Evolutionary conservation across 2,888 invertebrate genomes (phyloP).

Genomic region (Leptinotarsa rubiginosa): DNA sequence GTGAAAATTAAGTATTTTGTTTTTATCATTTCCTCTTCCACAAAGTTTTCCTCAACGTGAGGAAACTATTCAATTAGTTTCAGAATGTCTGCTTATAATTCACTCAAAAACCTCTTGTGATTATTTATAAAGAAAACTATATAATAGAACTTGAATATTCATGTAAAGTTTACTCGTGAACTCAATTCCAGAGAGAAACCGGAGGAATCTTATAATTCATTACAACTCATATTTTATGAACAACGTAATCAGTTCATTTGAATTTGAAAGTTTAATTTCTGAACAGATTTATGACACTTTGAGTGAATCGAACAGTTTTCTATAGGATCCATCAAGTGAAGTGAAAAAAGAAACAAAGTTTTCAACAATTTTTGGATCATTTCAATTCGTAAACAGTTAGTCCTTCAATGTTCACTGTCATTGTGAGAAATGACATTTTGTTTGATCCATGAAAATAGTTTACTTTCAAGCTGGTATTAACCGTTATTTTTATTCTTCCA

Average conservation of each 20-base stretch:
- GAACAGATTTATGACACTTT: background rate
- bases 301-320: background rate
- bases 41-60: background rate
- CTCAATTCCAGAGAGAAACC: background rate
- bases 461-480: too few relatives aligned
- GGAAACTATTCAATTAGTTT: background rate
- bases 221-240: background rate
- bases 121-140: background rate
- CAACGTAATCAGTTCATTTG: background rate
- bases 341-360: background rate
- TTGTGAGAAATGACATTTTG: too few relatives aligned
- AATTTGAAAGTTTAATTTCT: background rate
- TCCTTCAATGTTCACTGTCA: too few relatives aligned
- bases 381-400: too few relatives aligned
- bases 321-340: background rate
- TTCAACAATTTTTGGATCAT: too few relatives aligned
- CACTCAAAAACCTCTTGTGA: background rate
- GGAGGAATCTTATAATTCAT: background rate
- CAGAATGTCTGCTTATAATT: background rate
- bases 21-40: too few relatives aligned
- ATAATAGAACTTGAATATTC: background rate
- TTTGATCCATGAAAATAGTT: too few relatives aligned
- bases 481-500: too few relatives aligned
- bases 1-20: too few relatives aligned
- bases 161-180: constrained; percentile 1